phyloP scores from a whole-genome alignment of 2,113 vertebrate species.

The Myrmecophaga tridactyla region DNA sequence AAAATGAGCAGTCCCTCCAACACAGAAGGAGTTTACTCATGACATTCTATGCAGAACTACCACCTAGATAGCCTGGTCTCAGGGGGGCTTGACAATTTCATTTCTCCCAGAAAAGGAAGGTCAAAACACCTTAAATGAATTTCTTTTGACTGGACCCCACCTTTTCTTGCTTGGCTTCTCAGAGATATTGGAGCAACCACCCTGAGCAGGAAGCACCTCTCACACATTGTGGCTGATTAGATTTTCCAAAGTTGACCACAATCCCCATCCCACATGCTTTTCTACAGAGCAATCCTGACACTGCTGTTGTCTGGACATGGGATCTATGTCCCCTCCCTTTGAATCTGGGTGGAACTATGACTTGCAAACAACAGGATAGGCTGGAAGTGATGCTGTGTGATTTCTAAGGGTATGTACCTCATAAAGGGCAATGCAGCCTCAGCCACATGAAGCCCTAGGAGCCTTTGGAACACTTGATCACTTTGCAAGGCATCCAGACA shows the following conservation, averaged over 20 bases:
- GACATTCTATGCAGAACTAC: background rate
- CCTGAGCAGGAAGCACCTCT: background rate
- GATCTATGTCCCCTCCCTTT: background rate
- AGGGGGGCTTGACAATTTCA: background rate
- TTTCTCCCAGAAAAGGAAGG: background rate
- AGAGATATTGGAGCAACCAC: background rate
- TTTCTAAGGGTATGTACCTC: background rate
- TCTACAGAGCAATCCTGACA: background rate
- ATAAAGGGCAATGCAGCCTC: background rate
- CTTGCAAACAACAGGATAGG: background rate
- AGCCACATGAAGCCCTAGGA: background rate
- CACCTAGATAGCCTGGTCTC: background rate
- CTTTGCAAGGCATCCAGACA: background rate
- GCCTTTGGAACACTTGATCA: background rate
- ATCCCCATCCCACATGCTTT: background rate
- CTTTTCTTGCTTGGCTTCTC: background rate
- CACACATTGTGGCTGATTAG: background rate
- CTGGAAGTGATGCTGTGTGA: background rate
- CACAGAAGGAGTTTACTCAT: background rate
- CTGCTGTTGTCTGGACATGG: background rate
- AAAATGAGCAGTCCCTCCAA: background rate
- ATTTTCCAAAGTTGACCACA: background rate
- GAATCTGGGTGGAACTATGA: background rate
- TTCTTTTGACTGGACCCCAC: background rate
- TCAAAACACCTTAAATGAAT: background rate